phyloP scores from a whole-genome alignment of 2,113 vertebrate genomes.

The Leptosomus discolor region DNA sequence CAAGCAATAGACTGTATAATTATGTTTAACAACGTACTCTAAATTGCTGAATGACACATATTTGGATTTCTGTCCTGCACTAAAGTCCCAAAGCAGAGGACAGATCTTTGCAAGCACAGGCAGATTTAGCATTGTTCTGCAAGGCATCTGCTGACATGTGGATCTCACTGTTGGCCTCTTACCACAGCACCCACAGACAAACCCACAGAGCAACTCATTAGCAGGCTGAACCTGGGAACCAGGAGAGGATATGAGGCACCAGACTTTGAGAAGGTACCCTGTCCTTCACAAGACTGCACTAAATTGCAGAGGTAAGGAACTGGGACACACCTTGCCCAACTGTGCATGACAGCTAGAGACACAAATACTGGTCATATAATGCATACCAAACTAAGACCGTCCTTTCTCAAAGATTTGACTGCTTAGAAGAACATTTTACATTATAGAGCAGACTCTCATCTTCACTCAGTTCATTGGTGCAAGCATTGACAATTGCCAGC shows the following conservation, averaged over 20 bases:
- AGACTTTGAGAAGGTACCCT: neutral
- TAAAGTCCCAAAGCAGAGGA: neutral
- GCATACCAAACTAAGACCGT: too few species aligned
- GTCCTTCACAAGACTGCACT: neutral
- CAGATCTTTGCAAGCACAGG: neutral
- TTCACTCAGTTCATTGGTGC: neutral
- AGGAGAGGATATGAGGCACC: neutral
- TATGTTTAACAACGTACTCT: too few species aligned
- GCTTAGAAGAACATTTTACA: neutral
- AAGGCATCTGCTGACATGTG: neutral
- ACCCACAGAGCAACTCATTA: neutral
- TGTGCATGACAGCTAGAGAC: neutral
- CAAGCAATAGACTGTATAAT: too few species aligned
- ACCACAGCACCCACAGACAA: neutral
- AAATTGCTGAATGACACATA: neutral
- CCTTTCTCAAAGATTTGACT: neutral
- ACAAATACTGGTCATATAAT: neutral
- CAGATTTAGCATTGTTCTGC: neutral
- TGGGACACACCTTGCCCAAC: neutral
- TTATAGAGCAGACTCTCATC: neutral
- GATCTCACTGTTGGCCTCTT: neutral
- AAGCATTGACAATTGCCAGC: neutral
- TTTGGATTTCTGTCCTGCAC: neutral
- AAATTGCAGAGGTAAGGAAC: neutral
- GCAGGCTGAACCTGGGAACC: neutral